Percentiles rank a stretch among this genome's conserved stretches.
These are phyloP conservation scores for Unio pictorum DNA, from an alignment of 2,888 invertebrate genomes.

Conservation along the genomic window DNA sequence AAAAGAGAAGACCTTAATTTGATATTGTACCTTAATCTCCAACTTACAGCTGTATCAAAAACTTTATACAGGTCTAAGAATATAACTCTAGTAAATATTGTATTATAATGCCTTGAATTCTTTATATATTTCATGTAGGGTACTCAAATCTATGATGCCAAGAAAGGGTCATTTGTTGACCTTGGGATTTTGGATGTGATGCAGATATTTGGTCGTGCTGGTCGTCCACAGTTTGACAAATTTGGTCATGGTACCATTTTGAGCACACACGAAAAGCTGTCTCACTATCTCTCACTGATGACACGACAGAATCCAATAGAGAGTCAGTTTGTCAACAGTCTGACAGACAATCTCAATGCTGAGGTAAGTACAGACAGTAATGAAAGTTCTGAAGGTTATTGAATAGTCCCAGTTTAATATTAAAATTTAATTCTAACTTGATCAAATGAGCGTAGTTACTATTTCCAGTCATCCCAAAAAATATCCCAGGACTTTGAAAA, in stretches of 20 bases:
- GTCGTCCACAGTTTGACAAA: constrained; percentile 96
- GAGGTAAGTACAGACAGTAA: constrained; percentile 78
- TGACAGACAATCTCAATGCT: constrained; percentile 98
- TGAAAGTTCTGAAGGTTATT: no score
- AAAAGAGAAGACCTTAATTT: no score
- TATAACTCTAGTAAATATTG: background rate
- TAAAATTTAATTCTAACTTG: no score
- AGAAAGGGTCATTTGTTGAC: constrained; percentile 93
- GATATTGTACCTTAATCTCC: no score
- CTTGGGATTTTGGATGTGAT: constrained; percentile 94
- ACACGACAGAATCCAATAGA: constrained; percentile 99
- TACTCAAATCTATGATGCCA: constrained; percentile 97
- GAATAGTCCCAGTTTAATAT: no score
- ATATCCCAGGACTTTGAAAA: no score
- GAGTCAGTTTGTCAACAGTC: constrained; percentile 91
- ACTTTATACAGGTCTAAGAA: no score
- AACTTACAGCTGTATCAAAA: no score
- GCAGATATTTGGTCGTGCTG: constrained; percentile 96
- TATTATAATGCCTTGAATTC: background rate
- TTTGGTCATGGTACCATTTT: constrained; percentile 95
- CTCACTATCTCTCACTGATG: constrained; percentile 92
- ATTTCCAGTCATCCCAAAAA: no score
- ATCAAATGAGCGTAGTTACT: no score
- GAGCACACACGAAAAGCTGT: constrained; percentile 90
- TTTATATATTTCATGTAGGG: constrained; percentile 76